Evolutionary conservation across 2,797 vertebrate genomes (phyloP).

Genomic region (Echiichthys vipera): DNA sequence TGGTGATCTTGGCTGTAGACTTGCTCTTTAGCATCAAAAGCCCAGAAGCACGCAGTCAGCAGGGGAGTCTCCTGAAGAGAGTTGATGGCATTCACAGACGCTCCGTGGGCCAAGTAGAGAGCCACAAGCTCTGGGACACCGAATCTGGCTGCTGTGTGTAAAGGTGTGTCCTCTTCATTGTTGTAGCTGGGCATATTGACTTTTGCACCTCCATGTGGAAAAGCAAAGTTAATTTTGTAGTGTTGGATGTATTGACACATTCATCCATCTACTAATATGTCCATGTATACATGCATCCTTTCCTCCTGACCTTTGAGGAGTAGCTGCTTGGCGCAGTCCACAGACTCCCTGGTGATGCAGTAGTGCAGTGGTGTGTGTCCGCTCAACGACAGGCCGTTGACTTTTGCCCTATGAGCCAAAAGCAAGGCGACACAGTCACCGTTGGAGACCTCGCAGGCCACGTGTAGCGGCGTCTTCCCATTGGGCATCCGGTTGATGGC

Average conservation of each 20-base stretch:
- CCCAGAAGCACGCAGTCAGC: slow-evolving; percentile 91
- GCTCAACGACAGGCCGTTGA: slow-evolving; percentile 90
- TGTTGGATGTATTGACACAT: not conserved
- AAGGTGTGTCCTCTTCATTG: slow-evolving; percentile 90
- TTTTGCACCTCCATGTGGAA: slow-evolving; percentile 85
- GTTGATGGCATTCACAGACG: slow-evolving; percentile 86
- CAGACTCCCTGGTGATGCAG: slow-evolving; percentile 88
- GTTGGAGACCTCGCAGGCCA: slow-evolving; percentile 90
- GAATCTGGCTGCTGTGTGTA: slow-evolving; percentile 89
- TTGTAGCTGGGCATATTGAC: slow-evolving; percentile 88
- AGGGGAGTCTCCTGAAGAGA: slow-evolving; percentile 90
- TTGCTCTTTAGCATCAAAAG: slow-evolving; percentile 90
- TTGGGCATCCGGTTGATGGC: slow-evolving; percentile 92
- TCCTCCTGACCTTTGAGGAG: slow-evolving; percentile 88
- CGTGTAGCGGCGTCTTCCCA: slow-evolving; percentile 94
- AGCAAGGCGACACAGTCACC: slow-evolving; percentile 89
- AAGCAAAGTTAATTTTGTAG: not conserved
- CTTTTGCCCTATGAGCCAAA: slow-evolving; percentile 87
- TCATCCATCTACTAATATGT: not conserved
- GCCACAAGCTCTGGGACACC: slow-evolving; percentile 90
- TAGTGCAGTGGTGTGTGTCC: slow-evolving; percentile 92
- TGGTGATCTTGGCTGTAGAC: slow-evolving; percentile 91
- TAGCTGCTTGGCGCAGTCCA: slow-evolving; percentile 91
- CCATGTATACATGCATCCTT: not conserved
- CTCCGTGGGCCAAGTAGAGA: slow-evolving; percentile 89